These are phyloP conservation scores for Creontiades dilutus DNA, from an alignment of 2,888 invertebrate species.

Conservation along the genomic window DNA sequence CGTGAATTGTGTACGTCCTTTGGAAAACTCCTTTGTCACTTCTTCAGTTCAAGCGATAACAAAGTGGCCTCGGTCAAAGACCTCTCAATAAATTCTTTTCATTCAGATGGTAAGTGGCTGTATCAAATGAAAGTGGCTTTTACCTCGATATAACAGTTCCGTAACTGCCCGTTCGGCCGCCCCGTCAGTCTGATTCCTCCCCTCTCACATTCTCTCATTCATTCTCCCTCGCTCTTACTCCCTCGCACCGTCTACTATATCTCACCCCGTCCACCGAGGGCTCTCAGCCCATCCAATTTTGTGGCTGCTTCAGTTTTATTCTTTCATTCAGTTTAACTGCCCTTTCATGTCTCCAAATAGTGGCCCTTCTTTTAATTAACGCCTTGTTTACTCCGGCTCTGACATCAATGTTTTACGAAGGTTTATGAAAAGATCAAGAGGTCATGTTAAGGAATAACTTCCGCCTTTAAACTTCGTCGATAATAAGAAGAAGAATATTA, in stretches of 20 bases:
- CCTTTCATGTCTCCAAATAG: background rate
- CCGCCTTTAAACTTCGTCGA: too few species aligned
- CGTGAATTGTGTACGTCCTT: too few species aligned
- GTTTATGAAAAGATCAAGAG: too few species aligned
- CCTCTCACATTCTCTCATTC: background rate
- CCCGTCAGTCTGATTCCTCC: too few species aligned
- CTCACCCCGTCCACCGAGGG: too few species aligned
- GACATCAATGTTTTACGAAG: too few species aligned
- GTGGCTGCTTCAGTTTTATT: slow-evolving; percentile 14
- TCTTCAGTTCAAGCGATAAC: background rate
- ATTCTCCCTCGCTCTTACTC: too few species aligned
- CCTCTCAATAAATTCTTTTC: background rate
- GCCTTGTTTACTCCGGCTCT: background rate
- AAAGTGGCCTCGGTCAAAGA: background rate
- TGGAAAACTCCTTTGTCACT: too few species aligned
- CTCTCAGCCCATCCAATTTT: background rate
- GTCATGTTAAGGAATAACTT: too few species aligned
- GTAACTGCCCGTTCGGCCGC: too few species aligned
- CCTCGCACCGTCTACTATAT: too few species aligned
- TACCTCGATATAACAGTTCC: background rate
- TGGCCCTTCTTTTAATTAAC: background rate
- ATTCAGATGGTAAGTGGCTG: background rate
- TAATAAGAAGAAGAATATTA: too few species aligned
- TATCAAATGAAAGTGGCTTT: background rate
- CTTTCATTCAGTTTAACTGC: background rate